Evolutionary conservation across 1,140 invertebrate genomes (phyloP), one percentile per base, ranked within the genome.

Genomic region (Penaeus vannamei): DNA sequence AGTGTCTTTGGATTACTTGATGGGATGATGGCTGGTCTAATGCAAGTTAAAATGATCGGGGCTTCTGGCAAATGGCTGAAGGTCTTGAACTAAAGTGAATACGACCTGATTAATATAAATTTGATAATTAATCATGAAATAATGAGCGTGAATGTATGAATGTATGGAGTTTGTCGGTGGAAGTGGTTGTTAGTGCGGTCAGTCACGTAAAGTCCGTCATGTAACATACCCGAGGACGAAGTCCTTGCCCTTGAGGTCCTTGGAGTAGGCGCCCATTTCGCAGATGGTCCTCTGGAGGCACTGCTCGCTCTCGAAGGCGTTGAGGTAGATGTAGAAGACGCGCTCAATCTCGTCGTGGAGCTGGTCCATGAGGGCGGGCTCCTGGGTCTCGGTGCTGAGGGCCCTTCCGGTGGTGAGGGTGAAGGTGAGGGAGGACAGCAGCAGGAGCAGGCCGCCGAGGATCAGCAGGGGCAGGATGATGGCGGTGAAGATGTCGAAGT

Each of bases 231-330:
- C 76, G 69, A 91, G 77, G 22, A 87, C 84, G 66, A 90, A 89
- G 66, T 91, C 86, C 89, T 90, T 91, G 59, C 89, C 89, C 86
- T 90, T 90, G 86, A 87, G 69, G 79, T 86, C 69, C 84, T 87
- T 90, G 61, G 88, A 85, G 85, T 90, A 88, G 79, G 84, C 84
- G n/a, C 91, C 91, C 36, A 86, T 85, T 26, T 91, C 84, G 60
- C 91, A 91, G 64, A 91, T 81, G 42, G 89, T 87, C 64, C 91
- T 85, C 91, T 90, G 89, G 19, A 90, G 62, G 91, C 91, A 91
- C 29, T 87, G 69, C 82, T 91, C 85, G 69, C 80, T 87, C 82
- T 90, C 91, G 64, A 90, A 90, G 36, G 87, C 89, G 85, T 91
- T 89, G n/a, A 91, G 84, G 86, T 91, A 91, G 59, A 87, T 23